Base-by-base conservation (phyloP, 2,888 invertebrate genomes). In the Xestobium rufovillosum region DNA sequence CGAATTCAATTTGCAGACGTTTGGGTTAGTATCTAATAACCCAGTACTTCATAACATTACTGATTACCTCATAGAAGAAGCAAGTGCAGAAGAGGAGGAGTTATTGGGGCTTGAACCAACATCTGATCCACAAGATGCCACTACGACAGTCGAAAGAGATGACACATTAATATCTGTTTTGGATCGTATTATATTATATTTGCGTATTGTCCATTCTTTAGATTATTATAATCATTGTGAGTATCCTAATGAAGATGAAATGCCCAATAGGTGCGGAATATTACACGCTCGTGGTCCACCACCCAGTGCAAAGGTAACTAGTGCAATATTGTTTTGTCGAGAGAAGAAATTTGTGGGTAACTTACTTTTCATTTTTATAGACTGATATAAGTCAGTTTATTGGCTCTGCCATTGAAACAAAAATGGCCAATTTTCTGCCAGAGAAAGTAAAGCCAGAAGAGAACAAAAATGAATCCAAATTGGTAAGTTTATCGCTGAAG, bases 181-280 rank as follows among this genome's bases (percentile, higher is more conserved):
- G 34, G 82, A 82, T 56, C 77, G 84, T 31, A 75, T 99, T 41
- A 79, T 99, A 32, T 64, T 97, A 33, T 99, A 99, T 62, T 69
- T 99, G 53, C 79, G 98, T 31, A 76, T 98, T 29, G 98, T 99
- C 1, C 96, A 99, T 65, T 97, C 97, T 0, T 87, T 98, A 34
- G 98, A 99, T 66, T 99, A 92, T 64, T 99, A 99, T 69, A 96
- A 96, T 68, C 94, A 94, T 59, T 94, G 92, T 59, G 97, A 98
- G 60, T 99, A 99, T 67, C 94, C 96, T 0, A 94, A 95, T 55
- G 98, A 99, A 65, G 98, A 99, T 63, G 95, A 96, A 66, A 99
- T 99, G 98, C 98, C 98, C 0, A 97, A 98, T 66, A 76, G 95
- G 23, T 95, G 97, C 65, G 97, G 97, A 6, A 94, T 99, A 49